phyloP scores from a whole-genome alignment of 2,888 invertebrate species.

The Eurytoma adleriae region DNA sequence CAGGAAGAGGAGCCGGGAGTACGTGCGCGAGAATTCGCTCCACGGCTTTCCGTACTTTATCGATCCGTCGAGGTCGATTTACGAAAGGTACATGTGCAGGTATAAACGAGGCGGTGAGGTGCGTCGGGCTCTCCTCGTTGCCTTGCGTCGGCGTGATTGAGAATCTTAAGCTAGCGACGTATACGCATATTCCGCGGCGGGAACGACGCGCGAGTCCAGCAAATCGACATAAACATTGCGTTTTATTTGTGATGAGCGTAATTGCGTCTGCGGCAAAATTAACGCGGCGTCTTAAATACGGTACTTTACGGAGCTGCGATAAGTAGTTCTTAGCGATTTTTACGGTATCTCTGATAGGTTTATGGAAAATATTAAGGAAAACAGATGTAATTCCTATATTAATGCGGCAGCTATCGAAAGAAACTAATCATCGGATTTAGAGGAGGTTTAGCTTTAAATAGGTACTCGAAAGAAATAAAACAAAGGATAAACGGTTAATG shows the following conservation, averaged over 20 bases:
- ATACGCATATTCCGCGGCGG: too few species aligned
- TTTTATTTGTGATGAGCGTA: background rate
- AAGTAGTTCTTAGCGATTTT: conserved; percentile 1
- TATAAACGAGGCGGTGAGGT: too few species aligned
- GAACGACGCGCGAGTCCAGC: background rate
- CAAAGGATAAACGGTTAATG: too few species aligned
- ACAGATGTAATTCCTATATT: too few species aligned
- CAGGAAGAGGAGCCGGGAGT: conserved; percentile 63
- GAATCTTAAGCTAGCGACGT: background rate
- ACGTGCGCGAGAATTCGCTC: conserved; percentile 75
- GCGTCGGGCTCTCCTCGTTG: background rate
- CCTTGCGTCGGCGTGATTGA: background rate
- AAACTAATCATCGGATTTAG: too few species aligned
- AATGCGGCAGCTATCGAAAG: too few species aligned
- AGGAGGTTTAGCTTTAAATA: too few species aligned
- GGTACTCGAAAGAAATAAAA: too few species aligned
- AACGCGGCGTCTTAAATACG: background rate
- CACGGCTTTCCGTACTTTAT: conserved; percentile 89
- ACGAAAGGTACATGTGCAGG: conserved; percentile 81
- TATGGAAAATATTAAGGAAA: too few species aligned
- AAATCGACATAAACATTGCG: background rate
- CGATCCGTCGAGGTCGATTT: conserved; percentile 84
- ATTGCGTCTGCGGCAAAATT: background rate
- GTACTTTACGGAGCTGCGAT: background rate
- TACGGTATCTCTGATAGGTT: background rate